Percentiles rank a stretch among this genome's conserved stretches.
Evolutionary conservation across 2,797 vertebrate genomes (phyloP).

Genomic region (Sebastes paucispinis): DNA sequence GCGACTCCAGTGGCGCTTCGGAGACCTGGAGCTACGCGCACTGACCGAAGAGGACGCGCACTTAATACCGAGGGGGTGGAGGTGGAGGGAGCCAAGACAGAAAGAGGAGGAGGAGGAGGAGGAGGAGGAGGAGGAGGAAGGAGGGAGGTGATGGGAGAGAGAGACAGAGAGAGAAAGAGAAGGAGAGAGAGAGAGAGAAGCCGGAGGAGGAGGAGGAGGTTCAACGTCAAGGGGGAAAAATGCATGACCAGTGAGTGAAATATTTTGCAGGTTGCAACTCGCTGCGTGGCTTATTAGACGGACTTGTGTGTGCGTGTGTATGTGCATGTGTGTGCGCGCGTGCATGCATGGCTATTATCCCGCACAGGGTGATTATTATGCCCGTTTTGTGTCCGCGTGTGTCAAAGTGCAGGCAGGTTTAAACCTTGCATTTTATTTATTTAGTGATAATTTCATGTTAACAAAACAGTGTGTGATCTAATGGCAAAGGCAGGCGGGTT

Average conservation of each 20-base stretch:
- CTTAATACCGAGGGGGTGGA: constrained; percentile 65
- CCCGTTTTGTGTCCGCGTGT: background rate
- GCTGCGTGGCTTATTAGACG: constrained; percentile 67
- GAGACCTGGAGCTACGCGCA: constrained; percentile 63
- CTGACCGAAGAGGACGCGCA: constrained; percentile 74
- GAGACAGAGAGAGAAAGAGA: constrained; percentile 28
- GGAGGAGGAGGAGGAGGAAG: constrained; percentile 43
- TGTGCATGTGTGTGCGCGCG: background rate
- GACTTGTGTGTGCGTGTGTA: constrained; percentile 32
- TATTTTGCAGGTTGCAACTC: constrained; percentile 80
- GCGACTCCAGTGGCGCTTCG: constrained; percentile 28
- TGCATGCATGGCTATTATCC: constrained; percentile 8
- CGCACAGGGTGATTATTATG: constrained; percentile 16
- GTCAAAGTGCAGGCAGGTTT: constrained; percentile 43
- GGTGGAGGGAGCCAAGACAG: constrained; percentile 51
- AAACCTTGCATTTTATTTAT: background rate
- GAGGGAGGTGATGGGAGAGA: constrained; percentile 58
- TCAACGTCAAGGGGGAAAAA: constrained; percentile 75
- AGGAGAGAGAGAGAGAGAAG: constrained; percentile 49
- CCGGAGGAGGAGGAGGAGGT: constrained; percentile 72
- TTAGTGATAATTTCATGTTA: background rate
- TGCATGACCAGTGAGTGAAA: constrained; percentile 83
- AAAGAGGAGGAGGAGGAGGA: constrained; percentile 8
- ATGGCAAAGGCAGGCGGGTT: background rate
- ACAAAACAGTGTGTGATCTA: background rate